Evolutionary conservation across 1,140 invertebrate species (phyloP), one percentile per base, ranked within the genome.

Genomic region (Xylocopa sonorina): DNA sequence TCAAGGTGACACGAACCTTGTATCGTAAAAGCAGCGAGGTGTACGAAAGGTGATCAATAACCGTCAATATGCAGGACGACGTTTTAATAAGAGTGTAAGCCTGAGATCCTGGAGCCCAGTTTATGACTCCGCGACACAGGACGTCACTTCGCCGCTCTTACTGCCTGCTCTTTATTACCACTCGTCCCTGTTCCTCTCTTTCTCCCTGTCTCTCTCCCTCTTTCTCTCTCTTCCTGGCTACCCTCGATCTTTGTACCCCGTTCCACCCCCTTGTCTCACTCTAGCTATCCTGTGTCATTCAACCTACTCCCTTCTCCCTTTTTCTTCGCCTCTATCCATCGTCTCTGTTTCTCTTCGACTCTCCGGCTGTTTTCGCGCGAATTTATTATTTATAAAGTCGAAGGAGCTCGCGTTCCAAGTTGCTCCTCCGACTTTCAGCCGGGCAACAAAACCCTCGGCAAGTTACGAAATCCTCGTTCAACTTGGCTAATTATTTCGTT

Each of bases 371-470:
- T 76, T 77, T 60, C 62, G 53, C 74, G 77, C 84, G 78, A 90
- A 92, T 92, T 91, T 92, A 92, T 92, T 92, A 93, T 92, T 92
- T 91, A 93, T 90, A 89, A 89, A 90, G 84, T 85, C 83, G 77
- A 88, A 88, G 84, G 73, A 87, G 86, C 88, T 84, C 83, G 84
- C 73, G 77, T 67, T 80, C 79, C 71, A 66, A 68, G 67, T 84
- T 62, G 43, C 24, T 7, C 57, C n/a, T 38, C 32, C 50, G 78
- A 68, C 73, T 77, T 76, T 53, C 51, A 46, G 63, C 58, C 34
- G 66, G 27, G 57, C 69, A 24, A 58, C 77, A 24, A 32, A 75
- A 46, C 51, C 41, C 62, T 48, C n/a, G n/a, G n/a, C n/a, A n/a
- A n/a, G n/a, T n/a, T n/a, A n/a, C n/a, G n/a, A n/a, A n/a, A n/a